Base-by-base conservation (phyloP, 2,113 vertebrate genomes). In the Nibea coibor region DNA sequence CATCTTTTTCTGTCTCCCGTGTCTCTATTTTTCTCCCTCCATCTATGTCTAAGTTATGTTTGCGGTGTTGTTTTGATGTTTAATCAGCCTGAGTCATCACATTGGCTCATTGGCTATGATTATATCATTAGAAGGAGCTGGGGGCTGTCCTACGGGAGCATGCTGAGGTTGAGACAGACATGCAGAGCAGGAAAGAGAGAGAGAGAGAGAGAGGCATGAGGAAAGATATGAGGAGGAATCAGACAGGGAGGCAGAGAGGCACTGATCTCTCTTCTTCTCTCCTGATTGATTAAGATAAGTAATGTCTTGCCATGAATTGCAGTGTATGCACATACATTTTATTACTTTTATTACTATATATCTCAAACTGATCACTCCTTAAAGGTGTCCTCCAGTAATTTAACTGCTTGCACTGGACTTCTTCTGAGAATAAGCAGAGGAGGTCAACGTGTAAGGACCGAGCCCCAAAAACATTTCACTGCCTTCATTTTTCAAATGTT, bases 71-170 rank as follows among this genome's bases (percentile, higher is more conserved):
- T 87, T 91, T 78, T 83, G 82, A 86, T 79, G 82, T 67, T 45
- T 88, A 82, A 92, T 87, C 84, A 89, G 64, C 39, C 71, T 75
- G 82, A 81, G 53, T 87, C 89, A 86, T 87, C 84, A 86, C 69
- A 72, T 58, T 53, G 75, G 61, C 80, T 84, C 58, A 15, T 78
- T 53, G 57, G 83, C 81, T 78, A 45, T 84, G 86, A 91, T 90
- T 83, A 83, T 64, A 78, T 87, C 74, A 80, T 85, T 63, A 88
- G 78, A 69, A 59, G 42, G 54, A 79, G 70, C 47, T 4, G 61
- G 61, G 61, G 64, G 71, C 16, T 11, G 62, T 84, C 69, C 65
- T 71, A 11, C 1, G 58, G 61, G 78, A 74, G 64, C 50, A 20
- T 43, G 19, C 14, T 6, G 66, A 77, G 58, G 69, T 58, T n/a